Conservation (phyloP, 2,888 invertebrate genomes). For the Trachelus tabidus region DNA sequence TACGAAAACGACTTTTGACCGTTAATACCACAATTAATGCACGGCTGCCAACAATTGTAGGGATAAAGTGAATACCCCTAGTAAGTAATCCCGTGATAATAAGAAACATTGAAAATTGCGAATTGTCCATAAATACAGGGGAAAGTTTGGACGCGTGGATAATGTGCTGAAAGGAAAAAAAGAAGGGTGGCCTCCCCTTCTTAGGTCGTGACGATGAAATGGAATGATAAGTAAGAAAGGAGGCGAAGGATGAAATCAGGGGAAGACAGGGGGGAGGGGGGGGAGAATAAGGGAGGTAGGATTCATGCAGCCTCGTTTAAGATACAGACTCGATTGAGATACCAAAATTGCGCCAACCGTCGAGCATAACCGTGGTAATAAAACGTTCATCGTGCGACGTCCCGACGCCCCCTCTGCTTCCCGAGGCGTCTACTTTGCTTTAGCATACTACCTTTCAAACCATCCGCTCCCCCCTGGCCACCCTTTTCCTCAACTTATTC, state of each 20-base stretch:
- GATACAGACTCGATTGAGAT: conserved; percentile 52
- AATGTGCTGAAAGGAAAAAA: not conserved
- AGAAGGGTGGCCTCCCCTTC: not conserved
- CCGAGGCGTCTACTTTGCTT: conserved; percentile 5
- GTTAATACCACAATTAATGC: no score
- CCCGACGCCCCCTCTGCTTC: conserved; percentile 19
- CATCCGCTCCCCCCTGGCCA: not conserved
- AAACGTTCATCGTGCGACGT: conserved; percentile 43
- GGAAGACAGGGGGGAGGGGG: not conserved
- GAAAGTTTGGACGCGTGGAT: not conserved
- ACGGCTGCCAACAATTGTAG: no score
- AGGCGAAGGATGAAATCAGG: not conserved
- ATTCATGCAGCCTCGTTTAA: conserved; percentile 50
- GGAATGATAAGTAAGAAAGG: not conserved
- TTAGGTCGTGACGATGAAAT: no score
- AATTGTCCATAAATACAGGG: no score
- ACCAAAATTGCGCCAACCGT: conserved; percentile 51
- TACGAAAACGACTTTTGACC: no score
- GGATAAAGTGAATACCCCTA: no score
- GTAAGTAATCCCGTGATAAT: no score
- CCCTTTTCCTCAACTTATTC: not conserved
- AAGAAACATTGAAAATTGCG: no score
- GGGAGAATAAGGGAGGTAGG: conserved; percentile 5
- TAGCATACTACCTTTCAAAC: not conserved
- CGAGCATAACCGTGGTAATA: conserved; percentile 46